Base-by-base conservation (phyloP, 2,797 vertebrate species). In the Coregonus sp. region DNA sequence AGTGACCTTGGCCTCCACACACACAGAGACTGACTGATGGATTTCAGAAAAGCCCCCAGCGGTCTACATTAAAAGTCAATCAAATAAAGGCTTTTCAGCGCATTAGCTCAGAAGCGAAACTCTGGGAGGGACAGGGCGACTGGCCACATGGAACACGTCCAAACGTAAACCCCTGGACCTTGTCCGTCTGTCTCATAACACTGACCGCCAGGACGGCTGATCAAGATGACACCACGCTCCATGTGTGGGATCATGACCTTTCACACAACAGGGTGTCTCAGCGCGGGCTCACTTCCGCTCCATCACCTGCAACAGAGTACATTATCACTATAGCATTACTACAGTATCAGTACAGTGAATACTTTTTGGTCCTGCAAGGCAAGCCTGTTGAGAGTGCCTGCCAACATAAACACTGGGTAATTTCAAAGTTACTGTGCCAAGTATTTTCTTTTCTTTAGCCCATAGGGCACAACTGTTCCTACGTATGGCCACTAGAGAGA, bases 401-500 rank as follows among this genome's bases (percentile, higher is more conserved):
- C 47, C 47, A 51, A 33, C 20, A 35, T 59, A 35, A 33, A 31
- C 9, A 51, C 31, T 72, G 50, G 70, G 16, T 63, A 16, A 66
- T 31, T 4, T 51, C 18, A 31, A 25, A 29, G 54, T 14, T n/a
- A 7, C 68, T 18, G 52, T 61, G 12, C 11, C 15, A 15, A 4
- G 51, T 16, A 3, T 33, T 35, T 31, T 35, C 20, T 1, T 40
- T 40, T 40, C 7, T 40, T 40, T 47, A 12, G 5, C 16, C 15
- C 31, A 18, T 63, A 47, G 20, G 18, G 16, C 9, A 52, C 16
- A 16, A 18, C 31, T 37, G 74, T 59, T 69, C 72, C 56, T 7
- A 20, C 14, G 1, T 40, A 0, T 29, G 11, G 52, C 86, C 90
- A 86, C 59, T 73, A 88, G 90, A 75, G 85, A 84, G 73, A 81